Evolutionary conservation across 2,797 vertebrate species (phyloP), one percentile per base, ranked within the genome.

Genomic region (Tapirus indicus): DNA sequence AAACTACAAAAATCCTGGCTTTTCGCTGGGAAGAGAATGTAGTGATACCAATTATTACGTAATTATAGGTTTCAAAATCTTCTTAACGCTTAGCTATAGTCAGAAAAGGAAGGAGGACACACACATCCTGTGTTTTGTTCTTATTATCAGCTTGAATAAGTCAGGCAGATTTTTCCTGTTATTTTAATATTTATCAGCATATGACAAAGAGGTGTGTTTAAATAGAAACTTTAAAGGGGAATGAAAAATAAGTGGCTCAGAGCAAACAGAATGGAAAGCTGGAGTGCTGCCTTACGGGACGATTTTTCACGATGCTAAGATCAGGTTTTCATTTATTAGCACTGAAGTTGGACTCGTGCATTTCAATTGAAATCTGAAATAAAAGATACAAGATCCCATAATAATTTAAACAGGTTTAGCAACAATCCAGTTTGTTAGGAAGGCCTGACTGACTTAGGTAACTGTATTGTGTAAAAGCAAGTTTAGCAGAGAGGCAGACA

Each of bases 91-190:
- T 80, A 92, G 96, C 95, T 95, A 88, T 17, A 72, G 92, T 97
- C 97, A 96, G 98, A 97, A 98, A 97, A 98, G 98, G 98, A 99
- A 98, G 98, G 97, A 97, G 96, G 97, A 90, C 96, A 97, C 92
- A 98, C 98, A 98, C 98, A 98, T 98, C 98, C 98, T 98, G 98
- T 98, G 98, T 98, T 99, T 98, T 98, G 98, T 98, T 98, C 98
- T 98, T 77, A 99, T 98, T 97, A 97, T 99, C 99, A 98, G 98
- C 97, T 98, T 97, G 97, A 98, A 99, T 99, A 98, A 99, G 99
- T 98, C 98, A 98, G 97, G 99, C 99, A 99, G 99, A 99, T 99
- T 99, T 99, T 99, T 99, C 99, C 99, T 99, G 99, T 99, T 99
- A 95, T 99, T 99, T 99, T 99, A 99, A 98, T 98, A 98, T 98